Evolutionary conservation across 2,113 vertebrate genomes (phyloP).

Genomic region (Rhagologus leucostigma): DNA sequence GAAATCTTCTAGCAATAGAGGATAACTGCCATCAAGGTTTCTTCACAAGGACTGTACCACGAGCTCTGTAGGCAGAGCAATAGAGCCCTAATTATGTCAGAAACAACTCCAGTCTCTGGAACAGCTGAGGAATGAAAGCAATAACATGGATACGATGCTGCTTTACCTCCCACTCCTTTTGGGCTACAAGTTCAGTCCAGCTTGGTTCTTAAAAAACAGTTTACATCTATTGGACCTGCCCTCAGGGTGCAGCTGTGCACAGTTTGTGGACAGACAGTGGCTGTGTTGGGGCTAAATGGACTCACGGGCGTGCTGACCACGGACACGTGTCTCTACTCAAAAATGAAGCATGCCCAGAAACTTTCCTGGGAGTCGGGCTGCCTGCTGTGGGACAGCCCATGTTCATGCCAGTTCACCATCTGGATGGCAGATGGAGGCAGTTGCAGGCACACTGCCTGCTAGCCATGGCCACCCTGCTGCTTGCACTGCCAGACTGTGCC

Average conservation of each 20-base stretch:
- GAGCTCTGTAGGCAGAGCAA: neutral
- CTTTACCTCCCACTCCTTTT: neutral
- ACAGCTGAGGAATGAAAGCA: neutral
- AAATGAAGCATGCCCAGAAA: neutral
- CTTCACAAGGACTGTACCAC: neutral
- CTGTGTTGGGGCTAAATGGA: neutral
- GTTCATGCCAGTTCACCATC: neutral
- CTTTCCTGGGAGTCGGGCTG: neutral
- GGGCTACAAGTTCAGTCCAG: neutral
- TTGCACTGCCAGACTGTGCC: neutral
- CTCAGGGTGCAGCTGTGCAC: neutral
- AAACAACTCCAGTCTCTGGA: neutral
- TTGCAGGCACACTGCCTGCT: neutral
- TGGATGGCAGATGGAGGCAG: neutral
- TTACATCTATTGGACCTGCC: neutral
- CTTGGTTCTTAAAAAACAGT: neutral
- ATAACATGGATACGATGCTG: neutral
- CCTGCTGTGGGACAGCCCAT: neutral
- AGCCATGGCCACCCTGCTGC: neutral
- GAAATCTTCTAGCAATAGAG: neutral
- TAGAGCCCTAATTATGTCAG: neutral
- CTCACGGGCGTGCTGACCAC: fast-evolving
- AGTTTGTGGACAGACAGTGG: fast-evolving
- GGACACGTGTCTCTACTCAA: fast-evolving
- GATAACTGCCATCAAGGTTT: neutral